Percentiles rank a stretch among this genome's conserved stretches.
These are phyloP conservation scores for Cantharis rufa DNA, from an alignment of 2,888 invertebrate genomes.

Conservation along the genomic window DNA sequence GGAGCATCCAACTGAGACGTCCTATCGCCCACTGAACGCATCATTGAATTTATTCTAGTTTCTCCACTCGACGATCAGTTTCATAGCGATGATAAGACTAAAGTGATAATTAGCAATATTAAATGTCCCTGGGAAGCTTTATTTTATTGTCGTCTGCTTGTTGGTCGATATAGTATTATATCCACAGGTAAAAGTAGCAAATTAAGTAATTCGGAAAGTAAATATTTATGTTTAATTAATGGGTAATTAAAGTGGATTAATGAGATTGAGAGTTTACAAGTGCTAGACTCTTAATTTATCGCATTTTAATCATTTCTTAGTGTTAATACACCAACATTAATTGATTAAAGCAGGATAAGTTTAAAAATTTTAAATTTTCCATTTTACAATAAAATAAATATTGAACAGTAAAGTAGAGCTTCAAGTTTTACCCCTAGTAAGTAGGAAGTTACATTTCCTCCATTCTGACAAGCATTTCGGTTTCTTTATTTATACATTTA, in stretches of 20 bases:
- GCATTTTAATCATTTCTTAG: not conserved
- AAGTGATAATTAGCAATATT: not conserved
- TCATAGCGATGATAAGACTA: conserved; percentile 30
- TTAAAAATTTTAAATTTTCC: no score
- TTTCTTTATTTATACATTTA: not conserved
- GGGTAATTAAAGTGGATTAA: not conserved
- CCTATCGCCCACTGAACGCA: conserved; percentile 37
- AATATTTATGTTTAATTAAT: not conserved
- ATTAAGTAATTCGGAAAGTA: not conserved
- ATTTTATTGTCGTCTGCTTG: not conserved
- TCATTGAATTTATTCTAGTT: conserved; percentile 34
- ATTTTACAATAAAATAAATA: not conserved
- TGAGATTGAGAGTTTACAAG: not conserved
- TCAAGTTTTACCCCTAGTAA: not conserved
- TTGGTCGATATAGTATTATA: not conserved
- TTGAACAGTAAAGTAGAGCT: not conserved
- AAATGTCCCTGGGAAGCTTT: not conserved
- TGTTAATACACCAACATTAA: not conserved
- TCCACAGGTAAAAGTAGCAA: not conserved
- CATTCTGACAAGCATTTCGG: not conserved
- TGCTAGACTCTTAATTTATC: no score
- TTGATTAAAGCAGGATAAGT: not conserved
- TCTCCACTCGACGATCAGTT: conserved; percentile 23
- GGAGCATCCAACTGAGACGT: conserved; percentile 39
- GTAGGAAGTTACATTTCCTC: not conserved